Base-by-base conservation (phyloP, 2,113 vertebrate genomes). In the Sapayoa aenigma region DNA sequence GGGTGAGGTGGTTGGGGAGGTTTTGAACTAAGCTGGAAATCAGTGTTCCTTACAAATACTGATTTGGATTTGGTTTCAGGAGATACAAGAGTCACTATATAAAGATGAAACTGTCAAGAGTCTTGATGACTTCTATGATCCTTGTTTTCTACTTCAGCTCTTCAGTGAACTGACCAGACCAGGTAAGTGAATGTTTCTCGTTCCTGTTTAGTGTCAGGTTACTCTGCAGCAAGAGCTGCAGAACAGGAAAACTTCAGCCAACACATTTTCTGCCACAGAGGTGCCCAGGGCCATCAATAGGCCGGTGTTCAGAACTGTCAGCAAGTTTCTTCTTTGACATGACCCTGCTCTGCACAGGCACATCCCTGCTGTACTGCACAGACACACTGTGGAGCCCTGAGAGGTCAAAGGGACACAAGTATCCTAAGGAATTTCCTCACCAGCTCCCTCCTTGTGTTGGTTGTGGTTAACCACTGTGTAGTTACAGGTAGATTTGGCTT, bases 121-220 rank as follows among this genome's bases (percentile, higher is more conserved):
- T 60, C 95, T 97, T 8, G 80, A 90, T 44, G 95, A 93, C 86
- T 95, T 99, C 47, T 99, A 99, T 0, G 99, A 99, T 94, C 99
- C 99, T 14, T 98, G 98, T 97, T 99, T 99, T 91, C 98, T 99
- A 3, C 94, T 99, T 47, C 99, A 99, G 56, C 98, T 99, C 20
- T 99, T 99, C 80, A 98, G 99, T 80, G 97, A 98, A 93, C 96
- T 99, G 50, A 98, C 98, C 80, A 96, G 96, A 77, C 98, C 99
- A 98, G 99, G 99, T 99, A 97, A 73, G 6, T 12, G n/a, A 10
- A 17, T 69, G 27, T 65, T 94, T 65, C 23, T 75, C 23, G 67
- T 42, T 7, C 31, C 14, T 62, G 12, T 39, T 27, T 62, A 12
- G 28, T 49, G 27, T 59, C 77, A 33, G 60, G 50, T 88, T 68